Base-by-base conservation (phyloP, 2,113 vertebrate species). In the Leuciscus idus region DNA sequence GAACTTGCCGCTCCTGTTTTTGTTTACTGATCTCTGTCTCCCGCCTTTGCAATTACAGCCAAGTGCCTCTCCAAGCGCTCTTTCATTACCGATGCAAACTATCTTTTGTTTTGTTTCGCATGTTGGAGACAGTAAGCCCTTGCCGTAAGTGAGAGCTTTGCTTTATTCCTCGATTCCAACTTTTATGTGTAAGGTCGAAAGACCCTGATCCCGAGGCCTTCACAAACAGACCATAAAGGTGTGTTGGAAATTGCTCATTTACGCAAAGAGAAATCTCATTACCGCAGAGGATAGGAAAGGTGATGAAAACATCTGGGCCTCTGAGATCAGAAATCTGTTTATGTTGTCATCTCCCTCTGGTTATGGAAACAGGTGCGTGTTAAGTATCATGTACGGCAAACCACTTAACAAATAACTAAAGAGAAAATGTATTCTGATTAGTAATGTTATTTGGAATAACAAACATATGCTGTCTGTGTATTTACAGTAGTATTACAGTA, bases 41-140 rank as follows among this genome's bases (percentile, higher is more conserved):
- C 68, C 86, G 57, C 59, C 78, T 89, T 81, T 36, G 70, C 89
- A 84, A 66, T 88, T 87, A 82, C 78, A 75, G 82, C 66, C 83
- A 75, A 91, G 86, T 84, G 86, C 80, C 39, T 90, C 89, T 90
- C 57, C 86, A 88, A 88, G 84, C 84, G 52, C 66, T 11, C 33
- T 8, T 87, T 90, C 74, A 91, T 92, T 91, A 89, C 23, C 43
- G 91, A 93, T 92, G 90, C 88, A 92, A 92, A 92, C 68, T 89
- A 73, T 80, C 36, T 84, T 86, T 21, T 21, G 55, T 8, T 84
- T 72, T n/a, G 84, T 89, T 89, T 57, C 19, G 1, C 46, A 21
- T n/a, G 64, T 62, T 23, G 17, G 75, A 77, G 88, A 83, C 68
- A 85, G 50, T 52, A 50, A n/a, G 72, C 75, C 76, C 90, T 79